Evolutionary conservation across 2,888 invertebrate species (phyloP).

Genomic region (Drosophila cognata): DNA sequence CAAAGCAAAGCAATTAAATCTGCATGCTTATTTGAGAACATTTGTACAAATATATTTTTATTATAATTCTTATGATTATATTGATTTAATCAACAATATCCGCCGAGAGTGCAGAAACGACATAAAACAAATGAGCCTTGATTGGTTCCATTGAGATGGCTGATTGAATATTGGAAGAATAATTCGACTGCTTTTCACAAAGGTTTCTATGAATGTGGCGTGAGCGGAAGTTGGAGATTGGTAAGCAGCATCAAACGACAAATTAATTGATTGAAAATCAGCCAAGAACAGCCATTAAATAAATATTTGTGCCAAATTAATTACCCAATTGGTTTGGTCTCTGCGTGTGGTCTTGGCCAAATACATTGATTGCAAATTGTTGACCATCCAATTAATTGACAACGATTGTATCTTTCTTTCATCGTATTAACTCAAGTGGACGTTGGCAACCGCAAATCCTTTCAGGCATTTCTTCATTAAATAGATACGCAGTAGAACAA

Average conservation of each 20-base stretch:
- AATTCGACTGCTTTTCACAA: background rate
- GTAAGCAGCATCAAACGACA: constrained; percentile 67
- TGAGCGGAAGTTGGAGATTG: constrained; percentile 56
- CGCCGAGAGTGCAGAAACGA: constrained; percentile 45
- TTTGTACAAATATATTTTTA: constrained; percentile 10
- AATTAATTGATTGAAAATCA: constrained; percentile 67
- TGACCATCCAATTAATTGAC: constrained; percentile 40
- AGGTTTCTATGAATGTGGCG: constrained; percentile 10
- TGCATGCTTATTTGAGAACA: constrained; percentile 36
- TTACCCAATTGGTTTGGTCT: constrained; percentile 23
- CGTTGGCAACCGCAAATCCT: constrained; percentile 5
- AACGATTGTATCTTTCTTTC: constrained; percentile 27
- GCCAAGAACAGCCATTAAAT: constrained; percentile 35
- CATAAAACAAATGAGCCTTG: constrained; percentile 51
- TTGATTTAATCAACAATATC: constrained; percentile 44
- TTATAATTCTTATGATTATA: background rate
- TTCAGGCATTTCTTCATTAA: background rate
- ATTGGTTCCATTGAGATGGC: constrained; percentile 46
- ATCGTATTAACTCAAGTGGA: constrained; percentile 8
- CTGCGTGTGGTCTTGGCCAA: constrained; percentile 12
- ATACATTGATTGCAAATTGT: constrained; percentile 32
- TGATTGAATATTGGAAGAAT: constrained; percentile 32
- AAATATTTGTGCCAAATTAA: constrained; percentile 35
- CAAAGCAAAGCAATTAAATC: constrained; percentile 26
- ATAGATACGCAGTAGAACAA: background rate